Evolutionary conservation across 2,888 invertebrate genomes (phyloP), one percentile per base, ranked within the genome.

Genomic region (Augochlorella aurata): DNA sequence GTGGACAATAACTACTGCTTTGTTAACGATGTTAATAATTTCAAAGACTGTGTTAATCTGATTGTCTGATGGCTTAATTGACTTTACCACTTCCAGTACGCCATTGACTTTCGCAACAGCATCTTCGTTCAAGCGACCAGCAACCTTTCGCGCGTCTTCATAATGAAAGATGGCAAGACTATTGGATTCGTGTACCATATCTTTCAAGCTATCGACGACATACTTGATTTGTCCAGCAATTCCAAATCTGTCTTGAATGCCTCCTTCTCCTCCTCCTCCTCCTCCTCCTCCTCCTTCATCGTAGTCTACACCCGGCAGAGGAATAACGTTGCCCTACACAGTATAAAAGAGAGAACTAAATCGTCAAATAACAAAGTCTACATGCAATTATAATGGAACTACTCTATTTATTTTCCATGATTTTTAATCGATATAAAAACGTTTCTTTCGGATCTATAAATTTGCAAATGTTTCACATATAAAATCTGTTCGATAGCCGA

Each of bases 161-260:
- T 47, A 2, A 2, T 69, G 50, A 12, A 18, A 9, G 4, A 0
- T 2, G 2, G 70, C 49, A 9, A 29, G 2, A 2, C n/a, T 3
- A 4, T 2, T n/a, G 0, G 5, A 0, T 9, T 24, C 3, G 9
- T 14, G 1, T 10, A 63, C 8, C 4, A 7, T 1, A 0, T 0
- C 5, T 0, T 44, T n/a, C 0, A 24, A 1, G 0, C 2, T 10
- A 0, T 5, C 0, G 14, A 12, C 1, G 7, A 58, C 3, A 10
- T 4, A 5, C 10, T 63, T 4, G 8, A 65, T 65, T 44, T 44
- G 65, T 1, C 38, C 18, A 10, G 65, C 38, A 1, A 65, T 12
- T 10, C 65, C 65, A n/a, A 65, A 65, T 58, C 14, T 58, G 14
- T 24, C 58, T 24, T 24, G 24, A 24, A 58, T 16, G 2, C 38